Conservation (phyloP, 1,140 invertebrate genomes). For the Danaus melanippus region DNA sequence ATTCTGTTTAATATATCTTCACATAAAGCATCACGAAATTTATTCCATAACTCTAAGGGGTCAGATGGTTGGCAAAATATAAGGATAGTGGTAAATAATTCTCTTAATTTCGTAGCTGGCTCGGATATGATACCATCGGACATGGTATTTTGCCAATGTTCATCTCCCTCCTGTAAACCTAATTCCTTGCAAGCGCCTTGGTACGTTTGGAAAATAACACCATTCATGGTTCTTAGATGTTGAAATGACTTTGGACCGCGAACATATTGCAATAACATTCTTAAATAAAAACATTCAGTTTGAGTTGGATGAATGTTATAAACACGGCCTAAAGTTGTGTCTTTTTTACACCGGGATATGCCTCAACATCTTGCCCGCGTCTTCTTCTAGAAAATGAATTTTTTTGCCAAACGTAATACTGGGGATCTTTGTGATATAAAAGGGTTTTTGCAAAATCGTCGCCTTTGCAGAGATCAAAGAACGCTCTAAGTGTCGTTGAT, state of each 20-base stretch:
- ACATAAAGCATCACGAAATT: slow-evolving; percentile 27
- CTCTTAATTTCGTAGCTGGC: slow-evolving; percentile 27
- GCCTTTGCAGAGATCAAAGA: no score
- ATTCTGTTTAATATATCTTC: slow-evolving; percentile 28
- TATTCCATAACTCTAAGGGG: slow-evolving; percentile 16
- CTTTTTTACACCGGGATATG: slow-evolving; percentile 16
- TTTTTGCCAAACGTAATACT: no score
- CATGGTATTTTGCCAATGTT: slow-evolving; percentile 31
- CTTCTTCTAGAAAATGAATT: no score
- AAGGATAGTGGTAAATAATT: slow-evolving; percentile 30
- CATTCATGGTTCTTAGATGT: slow-evolving; percentile 41
- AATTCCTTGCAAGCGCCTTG: slow-evolving; percentile 29
- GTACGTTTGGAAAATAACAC: slow-evolving; percentile 29
- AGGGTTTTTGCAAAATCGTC: no score
- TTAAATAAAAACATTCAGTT: slow-evolving; percentile 54
- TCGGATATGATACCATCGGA: slow-evolving; percentile 27
- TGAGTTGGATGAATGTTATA: slow-evolving; percentile 51
- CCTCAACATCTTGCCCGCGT: background rate
- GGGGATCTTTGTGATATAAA: no score
- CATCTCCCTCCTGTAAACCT: slow-evolving; percentile 30
- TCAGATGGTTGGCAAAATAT: slow-evolving; percentile 33
- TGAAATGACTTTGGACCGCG: slow-evolving; percentile 42
- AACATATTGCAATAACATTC: slow-evolving; percentile 51
- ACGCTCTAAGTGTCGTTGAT: no score
- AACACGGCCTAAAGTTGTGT: slow-evolving; percentile 36